Base-by-base conservation (phyloP, 2,797 vertebrate species). In the Numenius phaeopus region DNA sequence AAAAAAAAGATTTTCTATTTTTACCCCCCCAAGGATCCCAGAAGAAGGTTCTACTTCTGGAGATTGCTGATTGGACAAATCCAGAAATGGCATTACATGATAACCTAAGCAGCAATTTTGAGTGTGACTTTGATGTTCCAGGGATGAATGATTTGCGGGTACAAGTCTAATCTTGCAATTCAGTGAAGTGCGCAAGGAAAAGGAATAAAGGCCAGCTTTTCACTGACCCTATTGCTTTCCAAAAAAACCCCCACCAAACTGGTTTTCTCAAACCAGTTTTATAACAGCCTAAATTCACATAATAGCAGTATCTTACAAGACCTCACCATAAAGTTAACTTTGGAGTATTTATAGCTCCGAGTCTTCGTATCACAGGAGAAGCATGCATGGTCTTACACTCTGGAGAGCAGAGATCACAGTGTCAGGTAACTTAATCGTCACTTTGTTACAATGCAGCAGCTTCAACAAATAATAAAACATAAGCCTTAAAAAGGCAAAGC, bases 311-410 rank as follows among this genome's bases (percentile, higher is more conserved):
- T 23, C 57, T 91, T 39, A 39, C 22, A 71, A 90, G n/a, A 62
- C 30, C 42, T 96, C 47, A 34, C 39, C 42, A 37, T n/a, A 85
- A 83, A 12, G 22, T 70, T 66, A 55, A 57, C 62, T 81, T 79
- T 67, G 2, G 2, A 29, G 30, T 93, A 95, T 92, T 95, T 92
- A 82, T 89, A 95, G 58, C 42, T 95, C 69, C 52, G n/a, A 24
- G 42, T 83, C 42, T 73, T 88, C 91, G n/a, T 84, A 90, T 79
- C 90, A 92, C 59, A 89, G 42, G 80, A 90, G 82, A 93, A 84
- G 46, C 23, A 90, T 66, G 62, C 83, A 82, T 58, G 50, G 50
- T 49, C 83, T 90, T 80, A 50, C 6, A 70, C 12, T 14, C 39
- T 15, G 47, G 49, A 37, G 8, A 84, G 24, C 62, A 90, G 69